Evolutionary conservation across 2,888 invertebrate genomes (phyloP).

Genomic region (Tetragonisca angustula): DNA sequence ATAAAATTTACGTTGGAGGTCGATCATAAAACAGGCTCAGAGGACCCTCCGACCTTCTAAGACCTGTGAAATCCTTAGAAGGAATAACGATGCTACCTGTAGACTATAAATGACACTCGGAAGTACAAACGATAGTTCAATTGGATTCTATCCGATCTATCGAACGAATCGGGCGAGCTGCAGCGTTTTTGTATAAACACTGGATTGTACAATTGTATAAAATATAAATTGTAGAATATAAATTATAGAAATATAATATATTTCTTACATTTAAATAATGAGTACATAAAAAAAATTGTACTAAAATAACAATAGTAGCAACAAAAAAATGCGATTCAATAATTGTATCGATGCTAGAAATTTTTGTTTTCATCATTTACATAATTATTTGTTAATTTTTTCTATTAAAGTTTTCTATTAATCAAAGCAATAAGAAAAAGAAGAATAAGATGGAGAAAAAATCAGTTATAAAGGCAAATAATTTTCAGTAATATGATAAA

Average conservation of each 20-base stretch:
- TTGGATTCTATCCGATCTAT: too few species aligned
- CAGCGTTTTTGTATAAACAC: too few species aligned
- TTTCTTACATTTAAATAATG: neutral
- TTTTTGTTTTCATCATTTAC: neutral
- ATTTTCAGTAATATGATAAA: neutral
- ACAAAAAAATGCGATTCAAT: neutral
- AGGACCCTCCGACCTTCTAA: too few species aligned
- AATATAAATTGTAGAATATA: too few species aligned
- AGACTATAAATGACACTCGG: too few species aligned
- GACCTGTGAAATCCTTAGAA: too few species aligned
- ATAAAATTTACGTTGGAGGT: too few species aligned
- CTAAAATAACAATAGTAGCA: neutral
- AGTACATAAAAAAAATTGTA: neutral
- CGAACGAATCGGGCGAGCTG: too few species aligned
- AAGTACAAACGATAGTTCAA: too few species aligned
- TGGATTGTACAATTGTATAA: too few species aligned
- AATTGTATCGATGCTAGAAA: neutral
- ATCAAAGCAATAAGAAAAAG: neutral
- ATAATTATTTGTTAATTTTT: neutral
- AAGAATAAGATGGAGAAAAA: neutral
- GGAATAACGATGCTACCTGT: too few species aligned
- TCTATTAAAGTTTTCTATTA: neutral
- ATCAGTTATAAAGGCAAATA: neutral
- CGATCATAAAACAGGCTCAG: too few species aligned
- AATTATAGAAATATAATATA: neutral